phyloP scores from a whole-genome alignment of 2,888 invertebrate genomes.

The Drosophila nr. fundita region DNA sequence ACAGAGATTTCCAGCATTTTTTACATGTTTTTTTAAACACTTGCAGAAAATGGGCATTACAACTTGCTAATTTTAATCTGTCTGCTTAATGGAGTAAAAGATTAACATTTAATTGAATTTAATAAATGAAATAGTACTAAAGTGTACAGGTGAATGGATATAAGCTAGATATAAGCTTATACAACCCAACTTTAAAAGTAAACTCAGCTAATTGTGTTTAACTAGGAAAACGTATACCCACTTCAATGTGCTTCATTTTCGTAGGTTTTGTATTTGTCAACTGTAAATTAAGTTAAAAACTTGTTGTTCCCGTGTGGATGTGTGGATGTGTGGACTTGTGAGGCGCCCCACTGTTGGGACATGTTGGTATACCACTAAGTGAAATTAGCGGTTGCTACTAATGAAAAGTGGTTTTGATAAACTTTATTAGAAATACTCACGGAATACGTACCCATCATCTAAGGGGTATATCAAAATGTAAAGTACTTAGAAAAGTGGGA shows the following conservation, averaged over 20 bases:
- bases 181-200: neutral
- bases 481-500: neutral
- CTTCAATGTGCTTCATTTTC: constrained; percentile 14
- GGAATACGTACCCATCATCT: neutral
- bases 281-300: constrained; percentile 59
- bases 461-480: neutral
- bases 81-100: neutral
- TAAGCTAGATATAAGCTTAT: neutral
- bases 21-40: neutral
- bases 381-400: constrained; percentile 80
- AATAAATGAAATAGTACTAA: neutral
- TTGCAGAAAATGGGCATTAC: constrained; percentile 13
- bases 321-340: constrained; percentile 5
- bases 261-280: constrained; percentile 18
- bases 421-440: constrained; percentile 31
- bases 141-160: neutral
- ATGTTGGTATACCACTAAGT: constrained; percentile 74
- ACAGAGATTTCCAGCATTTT: constrained; percentile 13
- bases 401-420: constrained; percentile 72
- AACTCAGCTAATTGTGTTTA: neutral
- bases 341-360: constrained; percentile 53
- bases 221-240: neutral
- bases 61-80: neutral
- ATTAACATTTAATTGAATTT: neutral
- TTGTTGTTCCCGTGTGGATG: constrained; percentile 29